phyloP scores from a whole-genome alignment of 2,888 invertebrate species.

The Nephrotoma guestfalica region DNA sequence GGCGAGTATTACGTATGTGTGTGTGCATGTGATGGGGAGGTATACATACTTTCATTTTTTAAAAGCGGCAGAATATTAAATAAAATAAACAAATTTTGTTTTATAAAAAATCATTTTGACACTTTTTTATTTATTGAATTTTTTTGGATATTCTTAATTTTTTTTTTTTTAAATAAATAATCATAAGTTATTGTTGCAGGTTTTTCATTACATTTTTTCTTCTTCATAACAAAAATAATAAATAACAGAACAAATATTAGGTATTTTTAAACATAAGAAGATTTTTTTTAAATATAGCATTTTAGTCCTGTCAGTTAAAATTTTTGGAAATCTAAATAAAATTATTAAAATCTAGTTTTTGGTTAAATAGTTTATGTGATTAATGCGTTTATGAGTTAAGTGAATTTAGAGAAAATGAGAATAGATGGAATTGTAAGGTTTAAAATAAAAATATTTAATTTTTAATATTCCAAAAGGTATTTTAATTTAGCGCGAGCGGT shows the following conservation, averaged over 20 bases:
- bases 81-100: background rate
- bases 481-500: background rate
- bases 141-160: background rate
- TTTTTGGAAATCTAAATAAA: background rate
- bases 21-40: background rate
- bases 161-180: background rate
- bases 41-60: background rate
- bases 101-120: background rate
- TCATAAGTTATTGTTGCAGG: background rate
- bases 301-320: background rate
- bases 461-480: background rate
- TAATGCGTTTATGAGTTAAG: background rate
- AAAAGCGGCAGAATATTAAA: background rate
- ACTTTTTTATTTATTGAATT: constrained; percentile 2
- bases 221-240: background rate
- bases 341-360: background rate
- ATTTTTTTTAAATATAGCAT: background rate
- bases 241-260: background rate
- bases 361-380: background rate
- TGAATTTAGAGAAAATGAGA: background rate
- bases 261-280: background rate
- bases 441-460: background rate
- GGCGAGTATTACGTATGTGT: background rate
- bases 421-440: too few relatives aligned
- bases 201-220: background rate